Conservation (phyloP, 2,888 invertebrate genomes). For the Noctua pronuba region DNA sequence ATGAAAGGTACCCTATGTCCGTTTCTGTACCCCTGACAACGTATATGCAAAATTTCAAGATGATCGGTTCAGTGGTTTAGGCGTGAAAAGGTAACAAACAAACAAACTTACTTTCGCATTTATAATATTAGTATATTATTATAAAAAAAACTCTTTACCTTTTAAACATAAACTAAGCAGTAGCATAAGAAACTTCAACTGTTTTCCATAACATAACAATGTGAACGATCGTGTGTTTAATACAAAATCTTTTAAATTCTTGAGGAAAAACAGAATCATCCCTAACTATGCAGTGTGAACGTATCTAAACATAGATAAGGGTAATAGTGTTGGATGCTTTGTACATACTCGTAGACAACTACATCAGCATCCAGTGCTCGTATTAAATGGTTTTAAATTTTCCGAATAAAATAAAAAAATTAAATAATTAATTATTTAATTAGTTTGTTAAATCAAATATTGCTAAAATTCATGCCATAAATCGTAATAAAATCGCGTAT, state of each 20-base stretch:
- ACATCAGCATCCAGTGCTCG: not conserved
- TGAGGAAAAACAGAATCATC: not conserved
- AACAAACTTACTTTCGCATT: no score
- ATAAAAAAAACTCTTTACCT: no score
- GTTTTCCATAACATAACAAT: not conserved
- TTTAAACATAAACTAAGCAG: not conserved
- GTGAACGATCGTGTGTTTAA: not conserved
- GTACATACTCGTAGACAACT: slow-evolving; percentile 16
- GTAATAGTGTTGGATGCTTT: slow-evolving; percentile 19
- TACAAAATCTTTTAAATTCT: slow-evolving; percentile 18
- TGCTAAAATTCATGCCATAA: not conserved
- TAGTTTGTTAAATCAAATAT: not conserved
- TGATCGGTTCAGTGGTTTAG: no score
- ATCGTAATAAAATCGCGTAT: not conserved
- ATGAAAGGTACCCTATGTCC: no score
- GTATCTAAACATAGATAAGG: not conserved
- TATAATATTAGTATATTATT: no score
- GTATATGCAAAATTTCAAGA: no score
- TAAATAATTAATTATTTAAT: no score
- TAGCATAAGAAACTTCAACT: not conserved
- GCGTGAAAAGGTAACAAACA: no score
- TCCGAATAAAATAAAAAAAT: no score
- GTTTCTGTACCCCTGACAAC: no score
- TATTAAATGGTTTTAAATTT: slow-evolving; percentile 11
- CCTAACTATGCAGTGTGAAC: no score